Conservation (phyloP, 2,113 vertebrate species). For the Rousettus leschenaultii region DNA sequence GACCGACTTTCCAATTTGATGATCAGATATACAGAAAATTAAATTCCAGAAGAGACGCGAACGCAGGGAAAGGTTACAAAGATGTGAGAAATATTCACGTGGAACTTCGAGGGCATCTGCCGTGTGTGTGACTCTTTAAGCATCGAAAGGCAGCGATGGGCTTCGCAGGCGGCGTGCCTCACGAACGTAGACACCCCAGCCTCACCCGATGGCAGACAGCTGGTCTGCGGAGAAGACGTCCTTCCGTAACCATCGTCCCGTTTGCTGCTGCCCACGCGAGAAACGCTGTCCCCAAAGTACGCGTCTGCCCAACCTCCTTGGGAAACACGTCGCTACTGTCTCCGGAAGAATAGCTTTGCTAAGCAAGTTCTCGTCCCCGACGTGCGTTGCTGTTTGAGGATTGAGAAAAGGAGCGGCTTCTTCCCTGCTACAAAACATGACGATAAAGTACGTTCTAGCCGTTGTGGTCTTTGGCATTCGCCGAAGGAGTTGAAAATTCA, state of each 20-base stretch:
- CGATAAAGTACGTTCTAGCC: too few relatives aligned
- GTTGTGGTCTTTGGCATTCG: neutral
- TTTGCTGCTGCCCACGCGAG: neutral
- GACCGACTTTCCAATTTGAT: neutral
- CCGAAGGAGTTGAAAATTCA: neutral
- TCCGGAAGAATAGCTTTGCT: neutral
- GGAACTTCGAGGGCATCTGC: accelerated
- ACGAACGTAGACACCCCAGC: accelerated
- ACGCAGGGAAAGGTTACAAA: too few relatives aligned
- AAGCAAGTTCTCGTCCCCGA: neutral
- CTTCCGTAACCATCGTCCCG: neutral
- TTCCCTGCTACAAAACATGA: neutral
- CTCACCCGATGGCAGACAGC: accelerated
- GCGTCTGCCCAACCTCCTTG: neutral
- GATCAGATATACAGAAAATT: neutral
- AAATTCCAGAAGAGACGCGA: neutral
- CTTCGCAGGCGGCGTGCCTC: accelerated
- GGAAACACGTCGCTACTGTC: neutral
- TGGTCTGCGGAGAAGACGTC: too few relatives aligned
- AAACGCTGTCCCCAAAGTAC: neutral
- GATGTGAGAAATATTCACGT: neutral
- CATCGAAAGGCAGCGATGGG: neutral
- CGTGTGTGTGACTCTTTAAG: neutral
- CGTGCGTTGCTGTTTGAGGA: neutral
- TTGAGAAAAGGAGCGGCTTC: neutral